Conservation (phyloP, 2,888 invertebrate genomes). For the Drosophila buzzatii region DNA sequence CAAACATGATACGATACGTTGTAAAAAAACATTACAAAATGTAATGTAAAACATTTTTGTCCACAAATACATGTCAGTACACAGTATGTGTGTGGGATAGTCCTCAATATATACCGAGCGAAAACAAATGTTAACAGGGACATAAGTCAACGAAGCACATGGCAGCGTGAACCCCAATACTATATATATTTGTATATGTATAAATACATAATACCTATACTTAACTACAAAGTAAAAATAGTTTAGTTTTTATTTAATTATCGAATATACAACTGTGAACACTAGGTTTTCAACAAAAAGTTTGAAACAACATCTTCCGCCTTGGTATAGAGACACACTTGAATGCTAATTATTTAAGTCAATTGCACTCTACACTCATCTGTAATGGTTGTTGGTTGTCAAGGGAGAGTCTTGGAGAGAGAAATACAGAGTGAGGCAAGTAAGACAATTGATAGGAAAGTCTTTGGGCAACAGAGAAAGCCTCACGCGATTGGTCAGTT, state of each 20-base stretch:
- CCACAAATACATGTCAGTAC: not conserved
- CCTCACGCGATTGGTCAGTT: not conserved
- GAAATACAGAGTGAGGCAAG: not conserved
- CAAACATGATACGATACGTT: conserved; percentile 60
- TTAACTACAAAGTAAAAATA: too few relatives aligned
- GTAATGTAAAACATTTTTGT: conserved; percentile 20
- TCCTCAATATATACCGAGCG: not conserved
- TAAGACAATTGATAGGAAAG: conserved; percentile 12
- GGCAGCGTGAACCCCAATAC: too few relatives aligned
- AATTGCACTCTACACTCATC: not conserved
- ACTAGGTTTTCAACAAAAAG: too few relatives aligned
- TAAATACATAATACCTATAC: too few relatives aligned
- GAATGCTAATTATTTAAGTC: too few relatives aligned
- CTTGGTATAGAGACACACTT: too few relatives aligned
- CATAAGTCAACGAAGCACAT: not conserved
- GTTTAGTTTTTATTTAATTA: too few relatives aligned
- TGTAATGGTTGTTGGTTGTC: too few relatives aligned
- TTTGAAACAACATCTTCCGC: too few relatives aligned
- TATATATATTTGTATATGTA: too few relatives aligned
- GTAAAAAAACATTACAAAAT: conserved; percentile 10
- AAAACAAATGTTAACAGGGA: not conserved
- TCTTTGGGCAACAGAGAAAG: conserved; percentile 1
- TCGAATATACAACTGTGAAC: too few relatives aligned
- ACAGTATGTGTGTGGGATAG: not conserved
- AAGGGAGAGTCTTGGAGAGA: not conserved